These are phyloP conservation scores for Heliocidaris tuberculata DNA, from an alignment of 35 echinoderm and acorn worm genomes.

Conservation along the genomic window DNA sequence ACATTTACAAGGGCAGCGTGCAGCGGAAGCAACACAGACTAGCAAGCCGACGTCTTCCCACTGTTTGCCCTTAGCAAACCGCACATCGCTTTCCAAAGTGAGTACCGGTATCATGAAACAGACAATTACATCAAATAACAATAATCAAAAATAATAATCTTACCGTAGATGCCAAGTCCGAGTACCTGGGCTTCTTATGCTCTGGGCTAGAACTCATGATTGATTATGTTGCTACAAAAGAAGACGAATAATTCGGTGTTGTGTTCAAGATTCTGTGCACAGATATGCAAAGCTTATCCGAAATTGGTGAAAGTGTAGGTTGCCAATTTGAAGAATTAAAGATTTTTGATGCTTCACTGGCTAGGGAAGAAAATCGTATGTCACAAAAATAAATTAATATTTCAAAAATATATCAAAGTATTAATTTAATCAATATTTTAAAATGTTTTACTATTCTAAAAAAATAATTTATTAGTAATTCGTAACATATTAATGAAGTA, in stretches of 20 bases:
- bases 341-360: too few species aligned
- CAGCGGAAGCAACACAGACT: background rate
- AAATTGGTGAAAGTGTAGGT: background rate
- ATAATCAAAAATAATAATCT: background rate
- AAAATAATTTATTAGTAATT: too few species aligned
- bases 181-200: background rate
- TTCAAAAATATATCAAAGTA: too few species aligned
- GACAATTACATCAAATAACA: background rate
- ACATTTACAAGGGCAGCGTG: too few species aligned
- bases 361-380: too few species aligned
- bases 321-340: background rate
- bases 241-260: background rate
- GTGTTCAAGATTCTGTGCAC: background rate
- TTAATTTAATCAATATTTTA: too few species aligned
- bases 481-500: too few species aligned
- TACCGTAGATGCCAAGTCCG: conserved; percentile 16
- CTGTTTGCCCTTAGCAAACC: background rate
- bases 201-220: conserved; percentile 24
- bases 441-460: too few species aligned
- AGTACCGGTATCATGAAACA: background rate
- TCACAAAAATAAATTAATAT: too few species aligned
- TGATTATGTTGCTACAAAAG: background rate
- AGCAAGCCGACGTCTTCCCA: background rate
- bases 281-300: background rate
- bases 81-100: background rate